Percentiles rank a stretch among this genome's conserved stretches.
These are phyloP conservation scores for Ganaspis sp. DNA, from an alignment of 1,140 invertebrate genomes.

Conservation along the genomic window DNA sequence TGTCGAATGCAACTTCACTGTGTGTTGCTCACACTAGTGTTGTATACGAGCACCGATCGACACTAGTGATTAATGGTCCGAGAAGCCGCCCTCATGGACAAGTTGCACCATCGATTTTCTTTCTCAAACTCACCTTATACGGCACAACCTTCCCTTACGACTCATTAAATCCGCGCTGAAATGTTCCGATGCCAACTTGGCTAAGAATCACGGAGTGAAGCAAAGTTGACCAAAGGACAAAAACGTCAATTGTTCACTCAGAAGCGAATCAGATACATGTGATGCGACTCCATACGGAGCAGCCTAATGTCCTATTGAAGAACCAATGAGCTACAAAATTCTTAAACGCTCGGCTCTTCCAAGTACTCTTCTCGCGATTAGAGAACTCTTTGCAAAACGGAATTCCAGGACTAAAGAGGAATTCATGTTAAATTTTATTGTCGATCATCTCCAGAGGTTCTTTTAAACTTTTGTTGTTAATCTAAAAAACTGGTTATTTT, in stretches of 20 bases:
- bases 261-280: not conserved
- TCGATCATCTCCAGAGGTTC: too few species aligned
- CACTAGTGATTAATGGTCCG: constrained; percentile 43
- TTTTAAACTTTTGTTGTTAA: too few species aligned
- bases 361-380: too few species aligned
- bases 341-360: not conserved
- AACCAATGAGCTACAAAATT: not conserved
- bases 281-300: not conserved
- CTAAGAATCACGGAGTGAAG: not conserved
- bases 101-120: constrained; percentile 39
- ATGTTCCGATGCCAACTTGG: not conserved
- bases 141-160: constrained; percentile 22
- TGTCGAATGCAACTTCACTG: constrained; percentile 37
- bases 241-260: constrained; percentile 30
- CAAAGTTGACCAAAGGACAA: not conserved
- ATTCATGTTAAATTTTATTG: too few species aligned
- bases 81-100: constrained; percentile 38
- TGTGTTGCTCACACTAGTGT: constrained; percentile 35
- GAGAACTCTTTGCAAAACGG: too few species aligned
- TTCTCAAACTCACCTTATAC: constrained; percentile 36
- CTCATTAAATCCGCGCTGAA: not conserved
- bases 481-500: too few species aligned
- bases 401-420: too few species aligned
- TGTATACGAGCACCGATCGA: constrained; percentile 31
- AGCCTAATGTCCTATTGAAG: not conserved